These are phyloP conservation scores for Molossus alvarezi DNA, from an alignment of 2,797 vertebrate genomes.

Conservation along the genomic window DNA sequence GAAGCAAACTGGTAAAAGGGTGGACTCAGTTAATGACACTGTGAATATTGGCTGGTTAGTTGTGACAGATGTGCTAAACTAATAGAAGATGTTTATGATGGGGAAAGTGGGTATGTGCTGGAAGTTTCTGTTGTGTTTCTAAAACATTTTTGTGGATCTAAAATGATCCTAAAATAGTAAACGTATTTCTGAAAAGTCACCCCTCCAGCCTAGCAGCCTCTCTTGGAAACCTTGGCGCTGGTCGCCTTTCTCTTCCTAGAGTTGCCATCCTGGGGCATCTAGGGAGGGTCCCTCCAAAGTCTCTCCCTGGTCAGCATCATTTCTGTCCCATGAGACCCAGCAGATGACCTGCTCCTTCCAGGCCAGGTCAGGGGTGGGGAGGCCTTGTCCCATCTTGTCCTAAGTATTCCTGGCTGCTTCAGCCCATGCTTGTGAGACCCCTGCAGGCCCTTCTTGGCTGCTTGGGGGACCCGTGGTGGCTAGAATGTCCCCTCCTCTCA, in stretches of 20 bases:
- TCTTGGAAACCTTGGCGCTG: background rate
- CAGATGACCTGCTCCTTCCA: background rate
- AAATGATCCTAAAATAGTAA: background rate
- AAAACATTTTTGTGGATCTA: background rate
- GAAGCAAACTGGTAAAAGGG: background rate
- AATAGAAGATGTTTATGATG: background rate
- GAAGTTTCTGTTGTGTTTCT: background rate
- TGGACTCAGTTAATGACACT: background rate
- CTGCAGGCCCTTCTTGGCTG: background rate
- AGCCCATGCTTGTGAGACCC: background rate
- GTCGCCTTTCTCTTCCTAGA: background rate
- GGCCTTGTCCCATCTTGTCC: background rate
- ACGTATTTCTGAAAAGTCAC: background rate
- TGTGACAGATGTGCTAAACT: background rate
- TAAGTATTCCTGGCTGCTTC: background rate
- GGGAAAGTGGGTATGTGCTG: background rate
- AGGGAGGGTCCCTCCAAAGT: background rate
- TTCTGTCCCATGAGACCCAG: background rate
- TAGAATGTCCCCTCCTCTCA: accelerated
- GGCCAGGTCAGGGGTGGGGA: background rate
- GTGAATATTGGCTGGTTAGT: background rate
- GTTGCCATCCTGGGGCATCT: background rate
- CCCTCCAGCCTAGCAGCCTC: background rate
- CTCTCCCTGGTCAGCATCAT: background rate
- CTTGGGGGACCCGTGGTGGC: too few species aligned